Conservation (phyloP, 2,888 invertebrate genomes). For the Pterostichus niger region DNA sequence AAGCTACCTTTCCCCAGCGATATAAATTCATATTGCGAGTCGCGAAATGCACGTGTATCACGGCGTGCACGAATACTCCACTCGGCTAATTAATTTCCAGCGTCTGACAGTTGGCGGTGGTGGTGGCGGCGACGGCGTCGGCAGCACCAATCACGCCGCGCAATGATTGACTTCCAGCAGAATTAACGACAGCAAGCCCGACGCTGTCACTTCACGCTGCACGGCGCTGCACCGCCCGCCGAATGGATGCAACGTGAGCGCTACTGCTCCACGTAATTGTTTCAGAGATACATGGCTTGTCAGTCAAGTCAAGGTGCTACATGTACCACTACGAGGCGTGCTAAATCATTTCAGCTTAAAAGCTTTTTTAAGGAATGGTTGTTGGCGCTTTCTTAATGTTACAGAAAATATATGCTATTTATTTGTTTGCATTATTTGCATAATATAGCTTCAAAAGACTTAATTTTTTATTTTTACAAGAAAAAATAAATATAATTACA, state of each 20-base stretch:
- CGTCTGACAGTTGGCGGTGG: slow-evolving; percentile 37
- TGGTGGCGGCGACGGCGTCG: background rate
- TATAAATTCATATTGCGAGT: background rate
- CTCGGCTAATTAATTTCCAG: slow-evolving; percentile 39
- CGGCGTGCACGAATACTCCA: slow-evolving; percentile 14
- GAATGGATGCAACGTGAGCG: slow-evolving; percentile 11
- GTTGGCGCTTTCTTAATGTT: too few relatives aligned
- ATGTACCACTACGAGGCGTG: background rate
- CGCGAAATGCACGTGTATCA: slow-evolving; percentile 22
- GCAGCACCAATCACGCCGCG: slow-evolving; percentile 36
- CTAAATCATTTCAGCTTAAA: slow-evolving; percentile 4
- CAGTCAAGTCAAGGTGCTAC: slow-evolving; percentile 3
- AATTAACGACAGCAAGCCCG: slow-evolving; percentile 35
- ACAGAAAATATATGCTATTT: too few relatives aligned
- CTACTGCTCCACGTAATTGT: background rate
- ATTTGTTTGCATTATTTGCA: too few relatives aligned
- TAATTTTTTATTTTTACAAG: too few relatives aligned
- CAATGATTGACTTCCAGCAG: slow-evolving; percentile 42
- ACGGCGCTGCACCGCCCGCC: slow-evolving; percentile 1
- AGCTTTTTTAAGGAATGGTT: background rate
- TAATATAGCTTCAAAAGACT: too few relatives aligned
- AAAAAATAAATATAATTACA: too few relatives aligned
- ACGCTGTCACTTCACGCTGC: slow-evolving; percentile 18
- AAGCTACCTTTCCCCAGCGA: background rate
- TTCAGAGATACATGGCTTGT: slow-evolving; percentile 19